Evolutionary conservation across 2,888 invertebrate species (phyloP).

Genomic region (Drosophila diplacantha): DNA sequence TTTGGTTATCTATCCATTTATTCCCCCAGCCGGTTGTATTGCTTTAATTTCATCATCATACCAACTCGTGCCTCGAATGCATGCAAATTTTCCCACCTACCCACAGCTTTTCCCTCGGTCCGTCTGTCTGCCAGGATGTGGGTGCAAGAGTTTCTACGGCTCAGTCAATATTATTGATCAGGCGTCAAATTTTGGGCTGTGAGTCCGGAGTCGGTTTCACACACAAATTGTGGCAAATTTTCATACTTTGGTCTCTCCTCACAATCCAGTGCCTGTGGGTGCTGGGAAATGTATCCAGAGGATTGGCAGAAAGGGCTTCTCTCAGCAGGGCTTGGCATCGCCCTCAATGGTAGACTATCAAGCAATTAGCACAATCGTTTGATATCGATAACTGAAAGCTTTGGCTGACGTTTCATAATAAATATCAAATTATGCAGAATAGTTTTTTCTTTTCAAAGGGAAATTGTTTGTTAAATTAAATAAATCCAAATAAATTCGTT

Average conservation of each 20-base stretch:
- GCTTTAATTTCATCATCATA: constrained; percentile 67
- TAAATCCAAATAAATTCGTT: not conserved
- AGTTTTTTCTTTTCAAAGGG: no score
- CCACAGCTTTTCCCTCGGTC: not conserved
- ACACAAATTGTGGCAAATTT: constrained; percentile 59
- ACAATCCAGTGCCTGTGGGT: constrained; percentile 1
- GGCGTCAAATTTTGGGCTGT: constrained; percentile 57
- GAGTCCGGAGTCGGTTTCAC: constrained; percentile 27
- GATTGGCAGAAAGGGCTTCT: not conserved
- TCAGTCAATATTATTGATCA: constrained; percentile 70
- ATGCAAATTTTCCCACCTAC: constrained; percentile 53
- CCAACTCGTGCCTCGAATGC: constrained; percentile 52
- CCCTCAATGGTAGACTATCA: constrained; percentile 36
- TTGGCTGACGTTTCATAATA: no score
- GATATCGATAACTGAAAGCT: not conserved
- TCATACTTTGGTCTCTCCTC: constrained; percentile 37
- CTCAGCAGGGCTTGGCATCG: constrained; percentile 9
- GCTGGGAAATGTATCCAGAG: not conserved
- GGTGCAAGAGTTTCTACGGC: constrained; percentile 30
- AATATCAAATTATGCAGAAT: not conserved
- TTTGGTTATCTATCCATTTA: not conserved
- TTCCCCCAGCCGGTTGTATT: constrained; percentile 43
- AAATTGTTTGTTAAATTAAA: not conserved
- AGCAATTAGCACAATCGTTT: constrained; percentile 50
- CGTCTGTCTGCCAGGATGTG: constrained; percentile 4